Evolutionary conservation across 2,888 invertebrate genomes (phyloP).

Genomic region (Athalia cordata): DNA sequence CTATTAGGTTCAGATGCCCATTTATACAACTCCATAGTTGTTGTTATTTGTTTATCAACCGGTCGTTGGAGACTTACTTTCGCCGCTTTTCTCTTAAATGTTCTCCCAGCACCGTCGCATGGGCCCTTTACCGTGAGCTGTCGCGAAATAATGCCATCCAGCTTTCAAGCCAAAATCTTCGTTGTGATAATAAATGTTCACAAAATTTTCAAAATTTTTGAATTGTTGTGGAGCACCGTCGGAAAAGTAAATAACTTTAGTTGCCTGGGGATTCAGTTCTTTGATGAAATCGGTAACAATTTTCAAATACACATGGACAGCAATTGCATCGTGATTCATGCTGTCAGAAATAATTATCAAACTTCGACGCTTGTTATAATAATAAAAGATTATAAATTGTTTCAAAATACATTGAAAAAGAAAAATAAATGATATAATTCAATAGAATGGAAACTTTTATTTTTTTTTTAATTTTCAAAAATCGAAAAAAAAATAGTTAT

Average conservation of each 20-base stretch:
- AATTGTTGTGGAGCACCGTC: slow-evolving; percentile 47
- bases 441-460: too few relatives aligned
- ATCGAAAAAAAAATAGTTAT: too few relatives aligned
- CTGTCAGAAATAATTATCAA: slow-evolving; percentile 13
- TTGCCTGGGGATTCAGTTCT: slow-evolving; percentile 7
- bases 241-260: slow-evolving; percentile 43
- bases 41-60: slow-evolving; percentile 4
- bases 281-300: slow-evolving; percentile 45
- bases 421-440: too few relatives aligned
- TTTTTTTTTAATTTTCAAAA: too few relatives aligned
- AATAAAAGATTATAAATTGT: too few relatives aligned
- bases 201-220: slow-evolving; percentile 46
- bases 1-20: slow-evolving; percentile 34
- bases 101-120: slow-evolving; percentile 47
- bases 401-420: too few relatives aligned
- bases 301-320: too few relatives aligned
- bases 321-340: neutral
- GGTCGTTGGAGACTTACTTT: slow-evolving; percentile 6
- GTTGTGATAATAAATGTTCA: slow-evolving; percentile 13
- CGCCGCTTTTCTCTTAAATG: slow-evolving; percentile 44
- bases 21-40: slow-evolving; percentile 39
- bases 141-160: slow-evolving; percentile 48
- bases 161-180: slow-evolving; percentile 44
- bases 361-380: too few relatives aligned
- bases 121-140: slow-evolving; percentile 49